Evolutionary conservation across 2,113 vertebrate genomes (phyloP).

Genomic region (Myotis yumanensis): DNA sequence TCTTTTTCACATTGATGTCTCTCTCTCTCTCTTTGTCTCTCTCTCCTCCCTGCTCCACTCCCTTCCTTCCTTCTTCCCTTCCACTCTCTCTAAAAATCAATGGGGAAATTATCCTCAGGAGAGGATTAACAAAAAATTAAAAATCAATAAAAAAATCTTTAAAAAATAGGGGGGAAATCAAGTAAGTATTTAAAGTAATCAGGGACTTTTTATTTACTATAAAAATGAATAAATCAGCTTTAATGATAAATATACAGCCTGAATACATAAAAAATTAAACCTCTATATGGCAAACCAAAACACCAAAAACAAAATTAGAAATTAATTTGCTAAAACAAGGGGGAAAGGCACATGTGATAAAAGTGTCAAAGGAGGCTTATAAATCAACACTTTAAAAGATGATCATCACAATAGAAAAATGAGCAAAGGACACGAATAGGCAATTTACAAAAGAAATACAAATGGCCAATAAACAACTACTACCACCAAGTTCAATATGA

Average conservation of each 20-base stretch:
- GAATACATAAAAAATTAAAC: background rate
- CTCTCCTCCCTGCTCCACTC: too few species aligned
- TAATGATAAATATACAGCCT: background rate
- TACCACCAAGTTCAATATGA: background rate
- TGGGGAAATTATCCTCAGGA: too few species aligned
- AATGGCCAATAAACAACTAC: background rate
- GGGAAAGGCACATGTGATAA: background rate
- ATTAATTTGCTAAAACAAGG: background rate
- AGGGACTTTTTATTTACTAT: background rate
- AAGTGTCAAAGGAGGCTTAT: background rate
- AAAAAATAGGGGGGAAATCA: background rate
- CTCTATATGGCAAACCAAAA: background rate
- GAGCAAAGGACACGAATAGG: background rate
- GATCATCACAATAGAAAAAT: background rate
- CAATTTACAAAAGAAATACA: background rate
- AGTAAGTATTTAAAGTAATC: background rate
- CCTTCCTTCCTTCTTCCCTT: too few species aligned
- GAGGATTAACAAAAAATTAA: background rate
- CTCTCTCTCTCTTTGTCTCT: too few species aligned
- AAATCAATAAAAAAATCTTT: background rate
- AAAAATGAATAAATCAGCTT: background rate
- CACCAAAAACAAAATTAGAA: background rate
- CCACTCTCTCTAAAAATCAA: too few species aligned
- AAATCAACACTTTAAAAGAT: background rate
- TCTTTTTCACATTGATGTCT: too few species aligned